Evolutionary conservation across 1,140 invertebrate genomes (phyloP).

Genomic region (Macrostomum lignano): DNA sequence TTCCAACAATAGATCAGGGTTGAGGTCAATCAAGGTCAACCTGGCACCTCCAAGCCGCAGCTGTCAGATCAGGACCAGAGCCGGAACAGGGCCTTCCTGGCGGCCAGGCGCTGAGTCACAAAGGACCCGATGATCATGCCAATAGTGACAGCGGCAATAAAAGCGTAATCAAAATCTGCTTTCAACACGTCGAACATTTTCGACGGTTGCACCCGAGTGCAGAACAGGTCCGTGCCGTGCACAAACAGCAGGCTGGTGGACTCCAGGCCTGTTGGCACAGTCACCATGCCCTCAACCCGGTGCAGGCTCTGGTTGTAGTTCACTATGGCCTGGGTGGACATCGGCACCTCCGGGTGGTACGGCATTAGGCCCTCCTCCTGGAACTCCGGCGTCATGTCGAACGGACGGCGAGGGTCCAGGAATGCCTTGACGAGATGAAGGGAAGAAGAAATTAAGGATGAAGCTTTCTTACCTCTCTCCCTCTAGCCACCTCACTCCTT

Average conservation of each 20-base stretch:
- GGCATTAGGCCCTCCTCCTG: slow-evolving; percentile 67
- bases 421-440: too few species aligned
- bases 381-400: slow-evolving; percentile 32
- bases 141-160: slow-evolving; percentile 59
- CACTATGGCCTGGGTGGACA: slow-evolving; percentile 57
- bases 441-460: too few species aligned
- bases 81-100: slow-evolving; percentile 60
- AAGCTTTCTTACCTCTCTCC: too few species aligned
- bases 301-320: slow-evolving; percentile 76
- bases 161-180: slow-evolving; percentile 90
- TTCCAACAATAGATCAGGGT: too few species aligned
- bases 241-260: slow-evolving; percentile 76
- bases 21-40: too few species aligned
- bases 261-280: slow-evolving; percentile 66
- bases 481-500: too few species aligned
- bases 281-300: slow-evolving; percentile 45
- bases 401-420: slow-evolving; percentile 55
- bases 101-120: slow-evolving; percentile 59
- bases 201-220: slow-evolving; percentile 74
- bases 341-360: slow-evolving; percentile 72
- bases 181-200: slow-evolving; percentile 94
- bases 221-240: slow-evolving; percentile 77
- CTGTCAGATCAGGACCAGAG: slow-evolving; percentile 56
- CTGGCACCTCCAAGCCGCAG: too few species aligned
- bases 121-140: slow-evolving; percentile 55